Conservation (phyloP, 2,113 vertebrate genomes). For the Numenius arquata region DNA sequence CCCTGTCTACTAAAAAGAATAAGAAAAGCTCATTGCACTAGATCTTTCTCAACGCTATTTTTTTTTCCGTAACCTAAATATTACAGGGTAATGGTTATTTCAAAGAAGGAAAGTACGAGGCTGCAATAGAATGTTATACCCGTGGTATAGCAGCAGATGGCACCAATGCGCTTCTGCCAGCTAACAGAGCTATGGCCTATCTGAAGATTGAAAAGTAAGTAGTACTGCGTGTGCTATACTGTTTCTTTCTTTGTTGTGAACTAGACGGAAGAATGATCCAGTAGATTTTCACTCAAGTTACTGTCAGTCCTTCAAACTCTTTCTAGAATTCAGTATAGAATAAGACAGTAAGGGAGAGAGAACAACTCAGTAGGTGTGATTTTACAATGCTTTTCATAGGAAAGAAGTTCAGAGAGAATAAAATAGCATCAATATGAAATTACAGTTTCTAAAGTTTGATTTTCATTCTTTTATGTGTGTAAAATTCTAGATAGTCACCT, state of each 20-base stretch:
- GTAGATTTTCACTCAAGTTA: not conserved
- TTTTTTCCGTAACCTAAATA: not conserved
- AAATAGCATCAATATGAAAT: not conserved
- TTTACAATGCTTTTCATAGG: not conserved
- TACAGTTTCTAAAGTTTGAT: not conserved
- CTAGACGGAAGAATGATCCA: not conserved
- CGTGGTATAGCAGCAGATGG: conserved; percentile 88
- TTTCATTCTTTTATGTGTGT: not conserved
- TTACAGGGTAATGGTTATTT: conserved; percentile 93
- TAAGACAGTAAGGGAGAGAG: not conserved
- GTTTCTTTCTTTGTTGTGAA: not conserved
- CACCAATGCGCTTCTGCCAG: conserved; percentile 88
- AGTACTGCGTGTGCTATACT: not conserved
- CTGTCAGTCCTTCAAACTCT: not conserved
- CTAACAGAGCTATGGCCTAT: conserved; percentile 97
- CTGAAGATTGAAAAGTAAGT: conserved; percentile 89
- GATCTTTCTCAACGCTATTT: not conserved
- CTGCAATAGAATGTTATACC: conserved; percentile 90
- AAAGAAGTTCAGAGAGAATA: not conserved
- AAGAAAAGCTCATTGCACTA: not conserved
- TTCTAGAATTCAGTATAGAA: not conserved
- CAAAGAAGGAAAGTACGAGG: conserved; percentile 93
- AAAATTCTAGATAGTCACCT: not conserved
- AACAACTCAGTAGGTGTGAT: not conserved
- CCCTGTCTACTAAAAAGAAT: not conserved